Percentiles rank a stretch among this genome's conserved stretches.
Conservation (phyloP, 2,797 vertebrate species). For the Orestias chungarensis region DNA sequence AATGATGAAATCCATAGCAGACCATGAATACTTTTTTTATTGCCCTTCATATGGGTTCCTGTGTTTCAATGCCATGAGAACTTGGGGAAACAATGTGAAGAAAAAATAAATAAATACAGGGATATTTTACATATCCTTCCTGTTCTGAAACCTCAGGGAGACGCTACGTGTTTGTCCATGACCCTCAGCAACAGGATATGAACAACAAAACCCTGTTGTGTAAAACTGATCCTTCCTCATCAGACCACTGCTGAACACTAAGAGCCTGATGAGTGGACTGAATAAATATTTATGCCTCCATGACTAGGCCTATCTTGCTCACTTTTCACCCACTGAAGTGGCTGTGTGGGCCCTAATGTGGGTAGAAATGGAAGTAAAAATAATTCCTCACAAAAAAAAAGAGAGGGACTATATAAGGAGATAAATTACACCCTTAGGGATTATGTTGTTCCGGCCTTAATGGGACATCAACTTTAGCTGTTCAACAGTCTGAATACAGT, state of each 20-base stretch:
- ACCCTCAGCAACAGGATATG: constrained; percentile 57
- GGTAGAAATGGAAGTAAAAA: constrained; percentile 54
- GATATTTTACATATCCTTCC: constrained; percentile 47
- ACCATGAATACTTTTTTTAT: background rate
- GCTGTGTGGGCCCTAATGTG: constrained; percentile 44
- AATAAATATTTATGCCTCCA: constrained; percentile 67
- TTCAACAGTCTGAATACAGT: constrained; percentile 36
- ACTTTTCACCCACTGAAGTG: constrained; percentile 27
- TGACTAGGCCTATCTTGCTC: constrained; percentile 45
- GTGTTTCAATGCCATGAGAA: constrained; percentile 29
- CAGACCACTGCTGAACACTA: constrained; percentile 39
- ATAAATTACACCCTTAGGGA: constrained; percentile 55
- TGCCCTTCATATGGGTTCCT: background rate
- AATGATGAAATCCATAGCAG: background rate
- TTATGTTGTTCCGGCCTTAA: constrained; percentile 24
- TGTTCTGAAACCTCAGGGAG: constrained; percentile 29
- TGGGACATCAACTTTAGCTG: constrained; percentile 46
- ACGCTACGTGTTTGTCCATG: constrained; percentile 24
- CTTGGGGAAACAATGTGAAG: constrained; percentile 15
- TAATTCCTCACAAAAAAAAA: constrained; percentile 39
- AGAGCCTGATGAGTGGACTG: constrained; percentile 58
- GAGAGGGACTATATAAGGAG: constrained; percentile 35
- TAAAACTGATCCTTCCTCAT: constrained; percentile 49
- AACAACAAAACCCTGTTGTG: constrained; percentile 57
- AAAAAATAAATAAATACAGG: constrained; percentile 17